Evolutionary conservation across 2,797 vertebrate species (phyloP), one percentile per base, ranked within the genome.

Genomic region (Paguma larvata): DNA sequence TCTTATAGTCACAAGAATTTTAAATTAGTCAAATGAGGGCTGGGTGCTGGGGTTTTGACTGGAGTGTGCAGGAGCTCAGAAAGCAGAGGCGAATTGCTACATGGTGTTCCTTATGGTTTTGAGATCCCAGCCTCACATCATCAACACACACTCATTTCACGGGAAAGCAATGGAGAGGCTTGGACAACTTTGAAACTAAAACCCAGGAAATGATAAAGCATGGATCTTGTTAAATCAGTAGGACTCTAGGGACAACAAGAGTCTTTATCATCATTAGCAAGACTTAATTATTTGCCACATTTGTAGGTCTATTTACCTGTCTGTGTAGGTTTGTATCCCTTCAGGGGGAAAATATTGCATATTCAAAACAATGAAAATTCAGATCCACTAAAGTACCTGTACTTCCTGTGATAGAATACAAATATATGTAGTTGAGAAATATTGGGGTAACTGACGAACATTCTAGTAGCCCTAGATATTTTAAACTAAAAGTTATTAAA

Each of bases 401-500:
- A 72, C 3, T 72, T 68, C 25, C 13, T 38, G 5, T 38, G 6
- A 32, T 6, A 13, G 12, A 18, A 18, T 18, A 30, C 34, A 21
- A 18, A 15, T 38, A 3, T 6, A 41, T 48, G 6, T 2, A 11
- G 15, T 8, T 51, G 9, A 77, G 30, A 23, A 62, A 83, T 70
- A 3, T 18, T 48, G 27, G 44, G 32, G 11, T 46, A 80, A 11
- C 3, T 56, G 0, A 18, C 30, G 34, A 63, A 59, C 4, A 75
- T 62, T 14, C 19, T 13, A 72, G 18, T 38, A 51, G 15, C 15
- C 1, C 27, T 88, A 15, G 13, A 62, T n/a, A 70, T 32, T 84
- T 73, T 90, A 44, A 94, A 84, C 21, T 30, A 44, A 67, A 48
- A 23, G 5, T 82, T 92, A 56, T 86, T 68, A 38, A 75, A 91